phyloP scores from a whole-genome alignment of 2,113 vertebrate species.

The Megalops atlanticus region DNA sequence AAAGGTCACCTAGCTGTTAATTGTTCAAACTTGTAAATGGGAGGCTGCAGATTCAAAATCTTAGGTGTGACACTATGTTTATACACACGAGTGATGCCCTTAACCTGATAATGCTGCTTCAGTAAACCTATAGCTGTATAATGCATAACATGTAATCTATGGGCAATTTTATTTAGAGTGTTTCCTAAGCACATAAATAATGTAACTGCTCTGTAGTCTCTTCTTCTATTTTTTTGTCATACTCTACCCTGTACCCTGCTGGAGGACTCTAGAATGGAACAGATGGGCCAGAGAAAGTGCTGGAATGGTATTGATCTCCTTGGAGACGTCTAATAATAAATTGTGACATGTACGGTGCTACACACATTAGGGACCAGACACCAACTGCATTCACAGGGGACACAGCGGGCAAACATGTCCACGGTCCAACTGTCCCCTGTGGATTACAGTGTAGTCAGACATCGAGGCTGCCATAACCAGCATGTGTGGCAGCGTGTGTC shows the following conservation, averaged over 20 bases:
- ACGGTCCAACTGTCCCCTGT: background rate
- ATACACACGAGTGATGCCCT: too few species aligned
- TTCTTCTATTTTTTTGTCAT: background rate
- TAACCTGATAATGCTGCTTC: too few species aligned
- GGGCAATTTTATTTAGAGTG: too few species aligned
- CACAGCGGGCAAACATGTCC: conserved; percentile 46
- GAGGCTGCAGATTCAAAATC: too few species aligned
- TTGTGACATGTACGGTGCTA: conserved; percentile 40
- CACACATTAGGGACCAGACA: conserved; percentile 7
- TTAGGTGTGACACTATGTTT: too few species aligned
- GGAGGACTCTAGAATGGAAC: conserved; percentile 17
- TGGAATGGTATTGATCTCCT: conserved; percentile 16
- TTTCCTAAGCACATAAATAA: too few species aligned
- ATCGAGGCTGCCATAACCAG: background rate
- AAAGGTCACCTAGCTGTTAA: too few species aligned
- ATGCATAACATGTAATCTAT: too few species aligned
- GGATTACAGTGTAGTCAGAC: background rate
- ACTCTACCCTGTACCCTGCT: background rate
- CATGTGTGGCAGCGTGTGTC: background rate
- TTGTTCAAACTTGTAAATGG: too few species aligned
- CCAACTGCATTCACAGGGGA: conserved; percentile 47
- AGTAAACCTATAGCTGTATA: too few species aligned
- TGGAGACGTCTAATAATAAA: conserved; percentile 50
- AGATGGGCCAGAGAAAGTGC: conserved; percentile 47
- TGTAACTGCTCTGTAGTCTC: too few species aligned